Conservation (phyloP, 2,888 invertebrate genomes). For the Andrena praecox region DNA sequence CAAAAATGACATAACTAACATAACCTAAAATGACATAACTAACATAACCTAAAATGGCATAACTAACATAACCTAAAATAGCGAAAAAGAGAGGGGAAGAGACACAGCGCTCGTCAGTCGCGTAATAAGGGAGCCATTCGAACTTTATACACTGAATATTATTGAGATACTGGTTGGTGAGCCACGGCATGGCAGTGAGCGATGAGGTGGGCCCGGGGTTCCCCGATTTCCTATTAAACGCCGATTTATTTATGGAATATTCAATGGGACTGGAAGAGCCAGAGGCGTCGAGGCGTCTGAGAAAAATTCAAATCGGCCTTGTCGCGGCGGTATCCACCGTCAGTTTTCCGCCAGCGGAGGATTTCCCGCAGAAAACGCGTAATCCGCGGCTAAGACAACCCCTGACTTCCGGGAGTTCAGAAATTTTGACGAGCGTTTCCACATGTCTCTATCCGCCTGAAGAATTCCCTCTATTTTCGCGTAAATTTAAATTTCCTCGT, state of each 20-base stretch:
- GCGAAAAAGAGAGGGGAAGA: slow-evolving; percentile 13
- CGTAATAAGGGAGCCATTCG: slow-evolving; percentile 76
- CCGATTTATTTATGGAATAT: slow-evolving; percentile 84
- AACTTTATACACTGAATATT: slow-evolving; percentile 84
- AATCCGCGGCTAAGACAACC: slow-evolving; percentile 40
- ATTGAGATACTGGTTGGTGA: slow-evolving; percentile 77
- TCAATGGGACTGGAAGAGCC: slow-evolving; percentile 72
- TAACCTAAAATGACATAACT: too few species aligned
- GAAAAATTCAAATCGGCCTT: slow-evolving; percentile 80
- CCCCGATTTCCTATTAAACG: slow-evolving; percentile 83
- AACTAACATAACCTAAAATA: not conserved
- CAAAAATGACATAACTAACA: too few species aligned
- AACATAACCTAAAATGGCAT: not conserved
- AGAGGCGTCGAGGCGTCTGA: slow-evolving; percentile 53
- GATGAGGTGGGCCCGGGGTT: slow-evolving; percentile 73
- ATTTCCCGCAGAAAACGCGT: slow-evolving; percentile 42
- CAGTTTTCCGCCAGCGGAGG: slow-evolving; percentile 19
- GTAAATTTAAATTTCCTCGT: not conserved
- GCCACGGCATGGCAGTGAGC: slow-evolving; percentile 78
- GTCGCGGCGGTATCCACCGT: slow-evolving; percentile 58
- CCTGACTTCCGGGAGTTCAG: slow-evolving; percentile 8
- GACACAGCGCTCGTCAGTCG: slow-evolving; percentile 30
- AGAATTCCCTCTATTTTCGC: not conserved
- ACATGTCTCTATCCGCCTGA: not conserved
- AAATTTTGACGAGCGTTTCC: slow-evolving; percentile 18